Percentiles rank a stretch among this genome's conserved stretches.
Evolutionary conservation across 2,113 vertebrate species (phyloP).

Genomic region (Cairina moschata): DNA sequence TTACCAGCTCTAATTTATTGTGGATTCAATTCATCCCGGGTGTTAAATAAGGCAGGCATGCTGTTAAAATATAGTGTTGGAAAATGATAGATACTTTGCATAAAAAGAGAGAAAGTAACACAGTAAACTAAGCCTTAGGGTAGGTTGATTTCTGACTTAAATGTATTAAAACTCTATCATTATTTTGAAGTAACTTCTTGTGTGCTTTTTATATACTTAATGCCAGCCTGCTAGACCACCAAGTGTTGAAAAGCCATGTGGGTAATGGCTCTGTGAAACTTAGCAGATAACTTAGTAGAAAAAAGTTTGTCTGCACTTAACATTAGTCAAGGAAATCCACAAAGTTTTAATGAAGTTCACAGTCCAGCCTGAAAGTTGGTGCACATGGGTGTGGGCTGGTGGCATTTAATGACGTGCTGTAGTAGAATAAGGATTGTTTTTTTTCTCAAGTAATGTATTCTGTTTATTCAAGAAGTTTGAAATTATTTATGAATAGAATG

Average conservation of each 20-base stretch:
- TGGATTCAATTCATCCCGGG: background rate
- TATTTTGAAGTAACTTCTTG: background rate
- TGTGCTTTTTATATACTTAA: background rate
- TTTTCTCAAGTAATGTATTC: background rate
- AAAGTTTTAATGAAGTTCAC: background rate
- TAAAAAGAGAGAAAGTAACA: background rate
- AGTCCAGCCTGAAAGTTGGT: background rate
- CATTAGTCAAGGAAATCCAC: background rate
- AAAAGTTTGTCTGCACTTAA: background rate
- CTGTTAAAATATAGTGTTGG: background rate
- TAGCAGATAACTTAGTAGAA: background rate
- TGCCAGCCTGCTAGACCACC: background rate
- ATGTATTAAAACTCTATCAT: background rate
- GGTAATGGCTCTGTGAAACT: background rate
- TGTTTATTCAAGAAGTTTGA: background rate
- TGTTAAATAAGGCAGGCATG: background rate
- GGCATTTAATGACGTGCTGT: background rate
- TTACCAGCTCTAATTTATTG: background rate
- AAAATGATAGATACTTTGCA: background rate
- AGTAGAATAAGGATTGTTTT: background rate
- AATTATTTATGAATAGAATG: background rate
- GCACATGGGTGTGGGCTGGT: background rate
- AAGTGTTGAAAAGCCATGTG: background rate
- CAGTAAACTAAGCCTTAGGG: background rate
- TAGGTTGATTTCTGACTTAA: background rate